phyloP scores from a whole-genome alignment of 2,888 invertebrate species.

The Drosophila leonis region DNA sequence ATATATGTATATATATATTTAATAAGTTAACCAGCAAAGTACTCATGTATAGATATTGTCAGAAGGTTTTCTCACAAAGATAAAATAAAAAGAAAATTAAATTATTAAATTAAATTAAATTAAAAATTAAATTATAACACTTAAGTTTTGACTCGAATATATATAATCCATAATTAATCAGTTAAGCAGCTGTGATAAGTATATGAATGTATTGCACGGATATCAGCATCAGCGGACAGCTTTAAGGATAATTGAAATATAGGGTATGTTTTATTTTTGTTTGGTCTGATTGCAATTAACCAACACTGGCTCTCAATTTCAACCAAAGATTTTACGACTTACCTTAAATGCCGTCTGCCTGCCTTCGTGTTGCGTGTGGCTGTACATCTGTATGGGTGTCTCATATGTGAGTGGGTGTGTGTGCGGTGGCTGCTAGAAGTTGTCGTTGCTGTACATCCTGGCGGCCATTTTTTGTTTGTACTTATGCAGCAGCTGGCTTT shows the following conservation, averaged over 20 bases:
- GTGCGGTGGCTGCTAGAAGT: conserved; percentile 44
- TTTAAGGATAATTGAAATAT: background rate
- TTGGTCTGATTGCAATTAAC: conserved; percentile 1
- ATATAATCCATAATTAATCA: background rate
- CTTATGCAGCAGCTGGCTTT: conserved; percentile 54
- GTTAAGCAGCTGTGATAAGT: background rate
- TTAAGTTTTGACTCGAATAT: background rate
- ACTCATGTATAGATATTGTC: too few species aligned
- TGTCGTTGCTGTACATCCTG: conserved; percentile 65
- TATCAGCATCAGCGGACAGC: too few species aligned
- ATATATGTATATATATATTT: too few species aligned
- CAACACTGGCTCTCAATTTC: conserved; percentile 9
- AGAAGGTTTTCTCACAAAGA: too few species aligned
- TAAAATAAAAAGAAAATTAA: background rate
- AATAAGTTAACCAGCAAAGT: too few species aligned
- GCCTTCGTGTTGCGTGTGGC: conserved; percentile 13
- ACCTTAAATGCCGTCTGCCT: conserved; percentile 61
- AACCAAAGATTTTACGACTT: conserved; percentile 43
- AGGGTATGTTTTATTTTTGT: background rate
- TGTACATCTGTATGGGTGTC: conserved; percentile 33
- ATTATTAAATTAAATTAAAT: too few species aligned
- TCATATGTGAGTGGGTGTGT: conserved; percentile 28
- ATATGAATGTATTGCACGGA: background rate
- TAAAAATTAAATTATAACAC: background rate
- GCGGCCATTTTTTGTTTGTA: conserved; percentile 68